These are phyloP conservation scores for Brenthis daphne DNA, from an alignment of 2,888 invertebrate genomes.

Conservation along the genomic window DNA sequence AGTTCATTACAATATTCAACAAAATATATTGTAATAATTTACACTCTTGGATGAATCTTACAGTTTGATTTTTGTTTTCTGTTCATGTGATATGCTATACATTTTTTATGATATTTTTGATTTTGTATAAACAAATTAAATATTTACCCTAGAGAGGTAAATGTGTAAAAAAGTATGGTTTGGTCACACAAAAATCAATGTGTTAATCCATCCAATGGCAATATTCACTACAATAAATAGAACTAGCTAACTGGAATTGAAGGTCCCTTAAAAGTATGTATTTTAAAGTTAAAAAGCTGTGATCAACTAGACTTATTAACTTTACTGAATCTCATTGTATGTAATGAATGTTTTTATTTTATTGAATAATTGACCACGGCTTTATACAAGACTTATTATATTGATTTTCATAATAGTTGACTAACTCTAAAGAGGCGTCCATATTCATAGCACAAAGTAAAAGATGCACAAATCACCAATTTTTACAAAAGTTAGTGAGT, in stretches of 20 bases:
- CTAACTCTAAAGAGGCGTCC: slow-evolving; percentile 80
- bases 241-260: slow-evolving; percentile 81
- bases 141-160: slow-evolving; percentile 70
- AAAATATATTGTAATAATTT: slow-evolving; percentile 76
- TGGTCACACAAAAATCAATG: slow-evolving; percentile 73
- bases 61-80: slow-evolving; percentile 58
- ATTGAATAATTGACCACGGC: slow-evolving; percentile 74
- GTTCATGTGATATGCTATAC: slow-evolving; percentile 75
- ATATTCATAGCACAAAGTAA: slow-evolving; percentile 77
- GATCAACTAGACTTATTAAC: slow-evolving; percentile 66
- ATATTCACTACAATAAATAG: slow-evolving; percentile 79
- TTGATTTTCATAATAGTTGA: slow-evolving; percentile 74
- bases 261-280: slow-evolving; percentile 82
- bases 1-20: slow-evolving; percentile 74
- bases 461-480: slow-evolving; percentile 75
- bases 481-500: slow-evolving; percentile 72
- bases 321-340: slow-evolving; percentile 23
- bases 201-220: slow-evolving; percentile 71
- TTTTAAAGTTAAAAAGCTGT: slow-evolving; percentile 69
- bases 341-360: slow-evolving; percentile 28
- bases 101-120: slow-evolving; percentile 72
- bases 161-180: slow-evolving; percentile 77
- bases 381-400: slow-evolving; percentile 76
- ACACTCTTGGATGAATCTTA: slow-evolving; percentile 68
- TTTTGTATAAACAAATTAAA: slow-evolving; percentile 70